phyloP scores from a whole-genome alignment of 2,888 invertebrate genomes.

The Ichneumoninae sp. region DNA sequence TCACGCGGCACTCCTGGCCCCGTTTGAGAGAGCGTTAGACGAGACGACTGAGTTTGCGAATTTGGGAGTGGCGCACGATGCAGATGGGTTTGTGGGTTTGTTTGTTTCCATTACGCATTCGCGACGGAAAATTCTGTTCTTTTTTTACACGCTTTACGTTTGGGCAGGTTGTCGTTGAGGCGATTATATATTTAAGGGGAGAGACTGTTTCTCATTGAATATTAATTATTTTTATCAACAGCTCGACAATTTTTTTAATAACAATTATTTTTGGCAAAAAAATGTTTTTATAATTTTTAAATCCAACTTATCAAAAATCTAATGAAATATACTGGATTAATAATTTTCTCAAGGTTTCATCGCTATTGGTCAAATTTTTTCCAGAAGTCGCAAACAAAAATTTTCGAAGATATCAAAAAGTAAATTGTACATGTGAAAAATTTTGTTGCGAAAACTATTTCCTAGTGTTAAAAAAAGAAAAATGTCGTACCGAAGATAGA shows the following conservation, averaged over 20 bases:
- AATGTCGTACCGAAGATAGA: constrained; percentile 2
- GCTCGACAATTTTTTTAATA: neutral
- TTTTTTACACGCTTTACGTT: neutral
- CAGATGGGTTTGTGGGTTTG: neutral
- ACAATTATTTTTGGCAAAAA: neutral
- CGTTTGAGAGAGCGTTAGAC: constrained; percentile 60
- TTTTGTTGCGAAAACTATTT: neutral
- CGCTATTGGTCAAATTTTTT: neutral
- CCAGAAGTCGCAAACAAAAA: neutral
- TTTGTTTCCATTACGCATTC: neutral
- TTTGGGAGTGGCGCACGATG: neutral
- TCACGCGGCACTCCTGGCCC: constrained; percentile 50
- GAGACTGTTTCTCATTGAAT: neutral
- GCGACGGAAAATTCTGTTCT: neutral
- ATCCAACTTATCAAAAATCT: neutral
- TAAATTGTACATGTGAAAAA: neutral
- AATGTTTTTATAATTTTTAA: neutral
- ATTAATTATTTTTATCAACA: neutral
- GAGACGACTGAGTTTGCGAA: constrained; percentile 13
- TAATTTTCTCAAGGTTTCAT: neutral
- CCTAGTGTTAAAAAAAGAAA: neutral
- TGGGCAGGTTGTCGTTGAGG: neutral
- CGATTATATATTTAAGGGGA: neutral
- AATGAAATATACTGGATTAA: neutral
- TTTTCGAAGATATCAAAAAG: neutral